Evolutionary conservation across 2,888 invertebrate species (phyloP), one percentile per base, ranked within the genome.

Genomic region (Gnatocerus cornutus): DNA sequence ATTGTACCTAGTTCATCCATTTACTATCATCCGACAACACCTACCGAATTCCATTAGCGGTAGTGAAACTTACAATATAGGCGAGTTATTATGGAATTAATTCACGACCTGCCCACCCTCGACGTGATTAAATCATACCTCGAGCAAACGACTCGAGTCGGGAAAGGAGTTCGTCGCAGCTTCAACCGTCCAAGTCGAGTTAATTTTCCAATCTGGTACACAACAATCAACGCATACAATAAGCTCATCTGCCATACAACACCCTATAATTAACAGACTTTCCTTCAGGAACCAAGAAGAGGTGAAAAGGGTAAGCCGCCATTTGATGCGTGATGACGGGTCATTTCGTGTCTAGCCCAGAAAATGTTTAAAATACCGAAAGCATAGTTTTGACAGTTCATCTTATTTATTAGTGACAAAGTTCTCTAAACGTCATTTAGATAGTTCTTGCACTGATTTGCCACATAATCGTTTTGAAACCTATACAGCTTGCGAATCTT

Each of bases 121-220:
- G 48, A 59, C 48, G 33, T 65, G 59, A 71, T 72, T 66, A 71
- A 68, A 71, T 72, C 55, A 68, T 66, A 39, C 63, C 30, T 41
- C 58, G 2, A 37, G 29, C 41, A n/a, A 64, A 62, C 33, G 64
- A 67, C 58, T 68, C 61, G 48, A 37, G 21, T 21, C 30, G 12
- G 41, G 30, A 50, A 72, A 72, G 72, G 48, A 70, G 72, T 68
- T 71, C 63, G 73, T 73, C 73, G 71, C 53, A 58, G 67, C 71
- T 71, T 59, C 43, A 62, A 53, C 62, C 69, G 64, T 52, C 66
- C 63, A 58, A 69, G 73, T 74, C 72, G 74, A 80, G 81, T 82
- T 82, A 82, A 82, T 82, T 83, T 82, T 82, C 82, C 82, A 82
- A 82, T 82, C 81, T 81, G 80, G 78, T 81, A 79, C 80, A 82